phyloP scores from a whole-genome alignment of 2,113 vertebrate species.

The Piaya cayana region DNA sequence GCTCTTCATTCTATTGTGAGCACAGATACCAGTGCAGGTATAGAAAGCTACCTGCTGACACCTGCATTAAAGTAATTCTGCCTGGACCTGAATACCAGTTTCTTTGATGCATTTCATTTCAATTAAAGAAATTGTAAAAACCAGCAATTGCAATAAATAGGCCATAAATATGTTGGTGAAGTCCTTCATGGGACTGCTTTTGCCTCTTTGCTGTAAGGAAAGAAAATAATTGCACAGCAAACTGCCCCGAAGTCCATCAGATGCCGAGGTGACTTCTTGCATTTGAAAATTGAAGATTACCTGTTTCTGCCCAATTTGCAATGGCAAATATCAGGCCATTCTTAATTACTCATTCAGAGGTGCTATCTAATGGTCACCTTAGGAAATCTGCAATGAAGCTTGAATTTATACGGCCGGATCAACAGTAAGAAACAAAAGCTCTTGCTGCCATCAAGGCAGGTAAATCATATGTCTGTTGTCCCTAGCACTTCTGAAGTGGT shows the following conservation, averaged over 20 bases:
- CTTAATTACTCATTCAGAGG: background rate
- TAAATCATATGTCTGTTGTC: fast-evolving
- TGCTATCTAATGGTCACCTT: background rate
- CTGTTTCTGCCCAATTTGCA: background rate
- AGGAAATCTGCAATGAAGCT: background rate
- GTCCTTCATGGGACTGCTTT: background rate
- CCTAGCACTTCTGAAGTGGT: background rate
- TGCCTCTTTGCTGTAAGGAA: background rate
- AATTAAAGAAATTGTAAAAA: background rate
- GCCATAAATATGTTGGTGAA: background rate
- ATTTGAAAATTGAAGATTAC: background rate
- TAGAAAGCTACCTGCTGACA: background rate
- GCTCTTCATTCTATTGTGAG: fast-evolving
- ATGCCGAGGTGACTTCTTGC: background rate
- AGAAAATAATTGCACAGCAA: background rate
- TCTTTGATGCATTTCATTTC: background rate
- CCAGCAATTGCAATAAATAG: background rate
- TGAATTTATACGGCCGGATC: background rate
- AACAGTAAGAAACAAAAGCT: background rate
- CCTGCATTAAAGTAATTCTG: background rate
- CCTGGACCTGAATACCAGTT: background rate
- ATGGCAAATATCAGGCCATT: background rate
- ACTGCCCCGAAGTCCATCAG: background rate
- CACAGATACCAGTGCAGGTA: background rate
- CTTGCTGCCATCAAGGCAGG: background rate